Percentiles rank a stretch among this genome's conserved stretches.
phyloP scores from a whole-genome alignment of 2,797 vertebrate genomes.

The Thamnophis elegans region DNA sequence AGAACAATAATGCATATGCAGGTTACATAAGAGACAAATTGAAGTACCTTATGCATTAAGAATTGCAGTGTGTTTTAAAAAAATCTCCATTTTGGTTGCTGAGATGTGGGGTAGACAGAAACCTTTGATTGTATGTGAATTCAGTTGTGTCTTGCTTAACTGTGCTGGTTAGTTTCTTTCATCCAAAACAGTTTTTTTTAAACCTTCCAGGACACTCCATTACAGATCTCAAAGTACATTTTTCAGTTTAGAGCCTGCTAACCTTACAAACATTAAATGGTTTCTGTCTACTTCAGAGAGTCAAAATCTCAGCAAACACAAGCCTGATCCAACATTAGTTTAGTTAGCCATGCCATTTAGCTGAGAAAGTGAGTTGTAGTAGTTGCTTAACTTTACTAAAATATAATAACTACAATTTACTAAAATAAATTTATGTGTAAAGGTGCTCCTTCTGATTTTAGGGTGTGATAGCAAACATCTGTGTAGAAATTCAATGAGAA shows the following conservation, averaged over 20 bases:
- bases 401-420: neutral
- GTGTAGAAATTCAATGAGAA: neutral
- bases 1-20: neutral
- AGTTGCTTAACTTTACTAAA: neutral
- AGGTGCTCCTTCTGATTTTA: neutral
- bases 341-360: neutral
- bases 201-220: neutral
- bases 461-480: neutral
- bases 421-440: neutral
- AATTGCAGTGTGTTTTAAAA: neutral
- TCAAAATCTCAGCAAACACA: neutral
- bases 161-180: neutral
- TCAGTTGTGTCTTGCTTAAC: neutral
- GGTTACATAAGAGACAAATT: neutral
- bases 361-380: neutral
- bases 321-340: neutral
- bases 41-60: neutral
- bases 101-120: neutral
- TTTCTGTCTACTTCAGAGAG: neutral
- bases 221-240: neutral
- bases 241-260: neutral
- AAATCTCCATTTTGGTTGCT: neutral
- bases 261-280: neutral
- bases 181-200: neutral
- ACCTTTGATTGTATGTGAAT: neutral